These are phyloP conservation scores for Dicyrtomina minuta DNA, from an alignment of 2,888 invertebrate genomes.

Conservation along the genomic window DNA sequence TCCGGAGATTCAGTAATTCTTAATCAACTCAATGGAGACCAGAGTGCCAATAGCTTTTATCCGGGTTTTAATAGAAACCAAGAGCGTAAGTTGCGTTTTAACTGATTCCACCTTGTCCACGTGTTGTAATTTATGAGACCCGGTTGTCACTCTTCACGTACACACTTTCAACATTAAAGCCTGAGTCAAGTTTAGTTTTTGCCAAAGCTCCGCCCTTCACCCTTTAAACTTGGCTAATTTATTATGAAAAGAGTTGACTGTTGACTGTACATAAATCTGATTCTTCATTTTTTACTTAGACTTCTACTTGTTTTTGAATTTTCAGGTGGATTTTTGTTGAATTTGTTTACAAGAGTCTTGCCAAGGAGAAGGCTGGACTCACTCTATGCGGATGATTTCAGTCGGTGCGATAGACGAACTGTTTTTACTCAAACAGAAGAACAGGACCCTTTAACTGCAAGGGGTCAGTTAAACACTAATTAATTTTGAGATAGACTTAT, in stretches of 20 bases:
- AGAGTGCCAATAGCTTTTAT: not conserved
- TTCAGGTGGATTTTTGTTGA: conserved; percentile 27
- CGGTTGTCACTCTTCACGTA: too few species aligned
- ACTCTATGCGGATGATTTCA: not conserved
- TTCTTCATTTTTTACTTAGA: too few species aligned
- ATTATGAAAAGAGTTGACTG: too few species aligned
- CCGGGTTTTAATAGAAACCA: not conserved
- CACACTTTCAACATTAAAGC: too few species aligned
- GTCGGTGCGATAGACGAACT: not conserved
- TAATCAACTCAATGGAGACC: conserved; percentile 7
- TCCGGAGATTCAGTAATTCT: conserved; percentile 34
- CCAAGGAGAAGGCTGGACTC: not conserved
- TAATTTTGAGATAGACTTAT: too few species aligned
- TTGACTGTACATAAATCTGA: too few species aligned
- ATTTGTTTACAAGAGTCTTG: conserved; percentile 6
- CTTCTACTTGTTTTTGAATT: not conserved
- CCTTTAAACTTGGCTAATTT: too few species aligned
- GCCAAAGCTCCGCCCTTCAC: too few species aligned
- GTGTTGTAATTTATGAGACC: too few species aligned
- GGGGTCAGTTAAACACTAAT: too few species aligned
- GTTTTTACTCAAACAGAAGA: conserved; percentile 46
- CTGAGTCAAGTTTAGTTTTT: too few species aligned
- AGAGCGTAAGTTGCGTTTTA: not conserved
- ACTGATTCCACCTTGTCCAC: too few species aligned
- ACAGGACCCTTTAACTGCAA: conserved; percentile 41